A percentile compares a stretch with the other conserved stretches of the same genome.
phyloP scores from a whole-genome alignment of 2,113 vertebrate genomes.

The Cyphomyrus plagiostoma region DNA sequence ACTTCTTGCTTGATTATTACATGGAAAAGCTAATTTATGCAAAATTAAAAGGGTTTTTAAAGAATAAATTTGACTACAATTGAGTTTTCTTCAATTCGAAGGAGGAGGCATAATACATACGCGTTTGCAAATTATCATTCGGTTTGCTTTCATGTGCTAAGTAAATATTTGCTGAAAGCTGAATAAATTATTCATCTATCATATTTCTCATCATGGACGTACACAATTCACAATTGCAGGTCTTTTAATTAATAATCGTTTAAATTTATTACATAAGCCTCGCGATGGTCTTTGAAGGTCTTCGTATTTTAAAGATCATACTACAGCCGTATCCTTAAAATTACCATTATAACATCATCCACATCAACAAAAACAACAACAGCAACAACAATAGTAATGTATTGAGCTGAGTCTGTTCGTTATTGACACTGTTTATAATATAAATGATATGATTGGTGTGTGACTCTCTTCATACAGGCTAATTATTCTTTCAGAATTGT shows the following conservation, averaged over 20 bases:
- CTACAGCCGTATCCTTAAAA: background rate
- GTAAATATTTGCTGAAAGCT: conserved; percentile 10
- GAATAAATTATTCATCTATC: conserved; percentile 2
- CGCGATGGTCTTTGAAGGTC: background rate
- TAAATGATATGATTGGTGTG: background rate
- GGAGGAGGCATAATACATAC: background rate
- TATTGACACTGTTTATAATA: background rate
- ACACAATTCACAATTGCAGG: background rate
- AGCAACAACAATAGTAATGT: background rate
- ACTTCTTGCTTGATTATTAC: background rate
- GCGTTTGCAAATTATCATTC: conserved; percentile 1
- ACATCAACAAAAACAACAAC: background rate
- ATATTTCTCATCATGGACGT: background rate
- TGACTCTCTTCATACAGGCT: background rate
- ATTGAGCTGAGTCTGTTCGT: background rate
- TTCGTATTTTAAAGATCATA: background rate
- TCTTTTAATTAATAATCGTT: background rate
- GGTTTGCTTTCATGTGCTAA: conserved; percentile 17
- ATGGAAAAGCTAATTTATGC: background rate
- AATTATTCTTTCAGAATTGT: background rate
- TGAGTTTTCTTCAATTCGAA: background rate
- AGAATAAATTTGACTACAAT: background rate
- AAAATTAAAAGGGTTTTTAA: background rate
- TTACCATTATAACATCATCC: background rate
- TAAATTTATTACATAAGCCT: background rate